phyloP scores from a whole-genome alignment of 2,888 invertebrate genomes.

The Conus canariensis region DNA sequence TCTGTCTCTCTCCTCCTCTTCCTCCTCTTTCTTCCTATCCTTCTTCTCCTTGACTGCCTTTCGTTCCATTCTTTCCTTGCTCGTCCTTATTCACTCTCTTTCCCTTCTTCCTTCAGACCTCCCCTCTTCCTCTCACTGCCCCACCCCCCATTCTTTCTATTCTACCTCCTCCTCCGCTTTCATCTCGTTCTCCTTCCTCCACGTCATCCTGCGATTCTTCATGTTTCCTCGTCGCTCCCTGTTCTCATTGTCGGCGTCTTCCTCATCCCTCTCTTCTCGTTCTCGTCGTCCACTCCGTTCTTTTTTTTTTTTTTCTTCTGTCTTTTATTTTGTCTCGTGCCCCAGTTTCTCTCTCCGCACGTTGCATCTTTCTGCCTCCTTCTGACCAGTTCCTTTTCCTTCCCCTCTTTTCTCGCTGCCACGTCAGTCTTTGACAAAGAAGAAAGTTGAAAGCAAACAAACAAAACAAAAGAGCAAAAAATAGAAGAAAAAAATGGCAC shows the following conservation, averaged over 20 bases:
- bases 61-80: background rate
- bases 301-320: background rate
- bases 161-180: background rate
- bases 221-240: background rate
- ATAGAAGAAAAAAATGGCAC: no score
- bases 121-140: background rate
- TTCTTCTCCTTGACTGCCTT: background rate
- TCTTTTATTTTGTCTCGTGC: no score
- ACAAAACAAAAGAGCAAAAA: no score
- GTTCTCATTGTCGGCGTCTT: background rate
- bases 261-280: background rate
- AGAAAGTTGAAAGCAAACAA: no score
- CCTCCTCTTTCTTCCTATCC: background rate
- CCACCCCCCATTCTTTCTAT: background rate
- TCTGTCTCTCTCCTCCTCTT: background rate
- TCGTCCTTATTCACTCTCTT: background rate
- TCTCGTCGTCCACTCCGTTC: background rate
- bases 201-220: background rate
- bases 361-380: no score
- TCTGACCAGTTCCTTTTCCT: no score
- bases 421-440: no score
- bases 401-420: no score
- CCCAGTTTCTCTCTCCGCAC: no score
- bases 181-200: background rate
- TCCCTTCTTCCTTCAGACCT: background rate